Evolutionary conservation across 2,888 invertebrate genomes (phyloP).

Genomic region (Orchesella flavescens): DNA sequence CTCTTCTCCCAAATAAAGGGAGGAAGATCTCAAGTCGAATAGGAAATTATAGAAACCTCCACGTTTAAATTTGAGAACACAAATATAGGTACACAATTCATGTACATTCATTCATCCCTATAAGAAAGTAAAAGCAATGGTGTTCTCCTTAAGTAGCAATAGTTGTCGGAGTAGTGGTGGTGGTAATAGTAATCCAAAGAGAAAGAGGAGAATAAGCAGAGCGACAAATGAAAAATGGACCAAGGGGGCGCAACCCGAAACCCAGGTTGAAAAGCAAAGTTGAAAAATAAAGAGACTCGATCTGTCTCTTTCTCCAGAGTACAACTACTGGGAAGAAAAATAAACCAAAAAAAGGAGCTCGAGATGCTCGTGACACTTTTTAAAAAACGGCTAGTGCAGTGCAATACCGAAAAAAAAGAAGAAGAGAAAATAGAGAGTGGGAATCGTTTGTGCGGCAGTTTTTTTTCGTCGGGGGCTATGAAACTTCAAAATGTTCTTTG

Average conservation of each 20-base stretch:
- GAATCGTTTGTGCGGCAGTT: conserved; percentile 40
- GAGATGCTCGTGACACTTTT: conserved; percentile 53
- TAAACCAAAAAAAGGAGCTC: conserved; percentile 24
- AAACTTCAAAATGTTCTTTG: conserved; percentile 13
- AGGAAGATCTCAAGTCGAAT: conserved; percentile 26
- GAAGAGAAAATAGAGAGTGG: conserved; percentile 1
- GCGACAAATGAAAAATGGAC: conserved; percentile 60
- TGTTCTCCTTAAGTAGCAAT: conserved; percentile 42
- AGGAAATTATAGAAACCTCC: conserved; percentile 20
- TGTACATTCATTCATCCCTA: background rate
- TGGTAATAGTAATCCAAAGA: conserved; percentile 45
- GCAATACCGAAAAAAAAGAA: background rate
- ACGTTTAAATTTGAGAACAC: conserved; percentile 13
- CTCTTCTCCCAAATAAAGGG: background rate
- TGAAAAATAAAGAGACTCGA: conserved; percentile 61
- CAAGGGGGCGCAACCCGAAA: conserved; percentile 55
- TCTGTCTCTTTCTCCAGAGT: conserved; percentile 59
- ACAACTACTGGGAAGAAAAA: conserved; percentile 48
- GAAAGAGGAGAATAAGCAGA: conserved; percentile 44
- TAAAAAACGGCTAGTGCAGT: conserved; percentile 31
- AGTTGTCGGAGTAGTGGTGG: conserved; percentile 36
- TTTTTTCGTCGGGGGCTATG: background rate
- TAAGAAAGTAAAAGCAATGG: background rate
- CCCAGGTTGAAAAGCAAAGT: conserved; percentile 63
- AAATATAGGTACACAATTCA: background rate